Evolutionary conservation across 2,113 vertebrate species (phyloP).

Genomic region (Echinops telfairi): DNA sequence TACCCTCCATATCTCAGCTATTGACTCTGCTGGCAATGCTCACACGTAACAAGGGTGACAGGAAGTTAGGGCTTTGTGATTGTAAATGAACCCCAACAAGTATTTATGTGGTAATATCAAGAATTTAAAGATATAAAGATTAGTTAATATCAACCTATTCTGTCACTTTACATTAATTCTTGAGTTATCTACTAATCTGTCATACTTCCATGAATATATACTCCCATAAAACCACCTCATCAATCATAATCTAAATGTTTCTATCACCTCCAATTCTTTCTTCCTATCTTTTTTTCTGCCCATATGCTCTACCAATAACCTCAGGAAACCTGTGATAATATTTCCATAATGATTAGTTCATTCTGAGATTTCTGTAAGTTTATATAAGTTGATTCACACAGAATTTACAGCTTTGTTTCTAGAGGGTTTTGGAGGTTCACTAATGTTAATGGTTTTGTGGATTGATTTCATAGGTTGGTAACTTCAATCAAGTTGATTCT

Average conservation of each 20-base stretch:
- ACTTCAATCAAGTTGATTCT: too few relatives aligned
- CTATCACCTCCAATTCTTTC: neutral
- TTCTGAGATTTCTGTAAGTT: neutral
- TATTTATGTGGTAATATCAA: neutral
- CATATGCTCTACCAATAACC: neutral
- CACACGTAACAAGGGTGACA: slow-evolving; percentile 53
- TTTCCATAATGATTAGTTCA: neutral
- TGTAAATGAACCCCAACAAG: neutral
- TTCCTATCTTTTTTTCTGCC: neutral
- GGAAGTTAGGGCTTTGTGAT: slow-evolving; percentile 47
- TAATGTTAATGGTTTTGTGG: neutral
- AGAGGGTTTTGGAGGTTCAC: neutral
- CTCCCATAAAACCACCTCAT: neutral
- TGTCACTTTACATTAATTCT: slow-evolving; percentile 16
- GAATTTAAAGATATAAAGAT: slow-evolving; percentile 23
- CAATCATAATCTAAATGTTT: neutral
- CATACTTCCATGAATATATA: neutral
- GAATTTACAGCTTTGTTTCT: neutral
- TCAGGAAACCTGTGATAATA: neutral
- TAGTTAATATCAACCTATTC: slow-evolving; percentile 35
- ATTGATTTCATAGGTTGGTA: neutral
- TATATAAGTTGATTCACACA: neutral
- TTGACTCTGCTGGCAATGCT: slow-evolving; percentile 70
- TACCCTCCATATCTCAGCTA: slow-evolving; percentile 80
- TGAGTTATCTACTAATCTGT: neutral